Conservation (phyloP, 2,888 invertebrate genomes). For the Dilophus febrilis region DNA sequence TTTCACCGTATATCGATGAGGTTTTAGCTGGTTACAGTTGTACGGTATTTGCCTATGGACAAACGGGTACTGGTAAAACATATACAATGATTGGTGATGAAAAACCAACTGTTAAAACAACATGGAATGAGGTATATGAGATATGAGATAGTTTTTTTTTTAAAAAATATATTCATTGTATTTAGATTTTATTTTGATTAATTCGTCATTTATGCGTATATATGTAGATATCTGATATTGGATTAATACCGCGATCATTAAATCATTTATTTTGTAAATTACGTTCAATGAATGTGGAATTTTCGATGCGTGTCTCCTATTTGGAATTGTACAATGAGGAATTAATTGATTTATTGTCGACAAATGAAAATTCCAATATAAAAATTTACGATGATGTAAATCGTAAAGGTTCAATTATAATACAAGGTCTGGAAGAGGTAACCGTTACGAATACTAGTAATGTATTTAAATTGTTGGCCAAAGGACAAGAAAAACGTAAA, state of each 20-base stretch:
- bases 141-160: neutral
- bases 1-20: conserved; percentile 76
- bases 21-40: conserved; percentile 92
- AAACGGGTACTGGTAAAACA: conserved; percentile 89
- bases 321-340: conserved; percentile 95
- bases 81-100: conserved; percentile 88
- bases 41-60: conserved; percentile 94
- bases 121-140: conserved; percentile 54
- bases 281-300: conserved; percentile 58
- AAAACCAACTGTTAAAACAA: conserved; percentile 35
- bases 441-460: conserved; percentile 75
- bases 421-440: conserved; percentile 82
- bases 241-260: conserved; percentile 82
- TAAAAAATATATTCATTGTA: too few relatives aligned
- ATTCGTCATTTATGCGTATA: conserved; percentile 27
- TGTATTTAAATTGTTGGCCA: conserved; percentile 74
- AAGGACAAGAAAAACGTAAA: conserved; percentile 69
- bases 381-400: conserved; percentile 60
- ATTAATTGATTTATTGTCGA: conserved; percentile 74
- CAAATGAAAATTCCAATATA: conserved; percentile 52
- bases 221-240: conserved; percentile 75
- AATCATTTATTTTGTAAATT: conserved; percentile 83
- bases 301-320: conserved; percentile 81
- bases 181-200: conserved; percentile 5
- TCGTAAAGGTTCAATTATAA: conserved; percentile 76